Conservation (phyloP, 2,113 vertebrate species). For the Procavia capensis region DNA sequence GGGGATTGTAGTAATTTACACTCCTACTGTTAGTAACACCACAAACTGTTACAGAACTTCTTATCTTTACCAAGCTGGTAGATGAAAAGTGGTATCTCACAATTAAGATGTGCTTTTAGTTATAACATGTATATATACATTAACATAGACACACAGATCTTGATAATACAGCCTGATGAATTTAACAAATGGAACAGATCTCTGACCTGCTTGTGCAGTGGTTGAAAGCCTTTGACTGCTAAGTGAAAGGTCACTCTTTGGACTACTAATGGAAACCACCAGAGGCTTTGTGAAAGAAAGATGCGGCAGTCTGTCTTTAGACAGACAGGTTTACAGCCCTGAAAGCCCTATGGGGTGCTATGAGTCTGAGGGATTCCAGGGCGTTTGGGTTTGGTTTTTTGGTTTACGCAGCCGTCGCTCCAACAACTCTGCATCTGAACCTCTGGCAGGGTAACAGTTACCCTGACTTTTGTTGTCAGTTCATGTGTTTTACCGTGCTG, state of each 20-base stretch:
- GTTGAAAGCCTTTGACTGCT: no score
- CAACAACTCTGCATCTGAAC: neutral
- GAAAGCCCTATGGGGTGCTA: no score
- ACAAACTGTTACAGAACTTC: neutral
- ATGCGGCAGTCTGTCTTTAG: no score
- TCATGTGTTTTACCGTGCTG: neutral
- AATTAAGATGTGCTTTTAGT: neutral
- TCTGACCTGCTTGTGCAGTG: neutral
- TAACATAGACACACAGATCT: neutral
- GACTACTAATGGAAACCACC: no score
- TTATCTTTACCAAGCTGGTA: neutral
- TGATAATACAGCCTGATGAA: neutral
- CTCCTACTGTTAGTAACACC: neutral
- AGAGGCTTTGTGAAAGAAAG: no score
- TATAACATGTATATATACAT: neutral
- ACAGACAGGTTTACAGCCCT: no score
- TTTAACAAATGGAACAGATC: neutral
- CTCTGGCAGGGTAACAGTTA: neutral
- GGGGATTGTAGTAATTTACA: neutral
- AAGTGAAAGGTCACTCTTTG: no score
- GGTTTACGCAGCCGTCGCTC: neutral
- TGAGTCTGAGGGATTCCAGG: no score
- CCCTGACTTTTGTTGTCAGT: neutral
- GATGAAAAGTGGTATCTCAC: neutral
- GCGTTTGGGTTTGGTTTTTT: no score